Conservation (phyloP, 2,797 vertebrate genomes). For the Macrochelys suwanniensis region DNA sequence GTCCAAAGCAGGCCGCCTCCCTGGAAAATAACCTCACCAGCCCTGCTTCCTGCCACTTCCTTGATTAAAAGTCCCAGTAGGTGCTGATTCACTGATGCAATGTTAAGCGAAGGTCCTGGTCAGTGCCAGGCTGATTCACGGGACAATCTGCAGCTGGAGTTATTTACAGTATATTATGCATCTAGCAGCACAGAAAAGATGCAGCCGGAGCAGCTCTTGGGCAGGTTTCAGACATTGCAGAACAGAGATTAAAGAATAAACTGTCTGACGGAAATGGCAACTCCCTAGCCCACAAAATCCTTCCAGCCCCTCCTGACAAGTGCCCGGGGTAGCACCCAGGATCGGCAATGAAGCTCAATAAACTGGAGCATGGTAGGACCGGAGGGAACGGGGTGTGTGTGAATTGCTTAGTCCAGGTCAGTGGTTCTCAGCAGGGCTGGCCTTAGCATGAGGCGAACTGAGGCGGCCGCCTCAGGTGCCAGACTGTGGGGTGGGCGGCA, state of each 20-base stretch:
- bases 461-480: no score
- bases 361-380: background rate
- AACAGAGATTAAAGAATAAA: background rate
- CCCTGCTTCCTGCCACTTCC: background rate
- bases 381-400: no score
- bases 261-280: background rate
- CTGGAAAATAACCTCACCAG: background rate
- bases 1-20: background rate
- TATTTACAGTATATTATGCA: background rate
- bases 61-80: background rate
- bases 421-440: no score
- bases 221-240: background rate
- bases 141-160: background rate
- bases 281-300: background rate
- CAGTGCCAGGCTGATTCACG: background rate
- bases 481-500: no score
- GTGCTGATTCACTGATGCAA: background rate
- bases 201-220: background rate
- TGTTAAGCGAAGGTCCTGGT: background rate
- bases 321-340: background rate
- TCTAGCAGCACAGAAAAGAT: background rate
- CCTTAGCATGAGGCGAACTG: no score
- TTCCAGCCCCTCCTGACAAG: background rate
- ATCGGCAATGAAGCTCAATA: background rate
- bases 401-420: background rate